Conservation (phyloP, 2,797 vertebrate species). For the Sebastes diploproa region DNA sequence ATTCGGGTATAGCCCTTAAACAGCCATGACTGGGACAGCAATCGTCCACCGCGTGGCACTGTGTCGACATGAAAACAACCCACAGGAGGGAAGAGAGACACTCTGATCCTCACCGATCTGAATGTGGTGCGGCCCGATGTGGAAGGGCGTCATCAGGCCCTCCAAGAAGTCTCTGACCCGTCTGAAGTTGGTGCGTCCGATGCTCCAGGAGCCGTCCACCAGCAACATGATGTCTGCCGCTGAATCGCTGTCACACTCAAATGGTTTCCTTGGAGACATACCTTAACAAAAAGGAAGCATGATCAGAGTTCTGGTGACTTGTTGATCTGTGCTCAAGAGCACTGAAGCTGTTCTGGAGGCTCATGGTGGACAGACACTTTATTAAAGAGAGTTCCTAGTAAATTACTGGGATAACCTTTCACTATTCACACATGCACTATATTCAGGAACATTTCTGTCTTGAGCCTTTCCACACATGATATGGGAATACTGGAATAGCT, state of each 20-base stretch:
- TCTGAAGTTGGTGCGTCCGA: slow-evolving; percentile 91
- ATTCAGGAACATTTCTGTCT: neutral
- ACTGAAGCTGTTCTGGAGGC: neutral
- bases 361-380: neutral
- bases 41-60: neutral
- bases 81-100: neutral
- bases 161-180: slow-evolving; percentile 92
- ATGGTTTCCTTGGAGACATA: slow-evolving; percentile 75
- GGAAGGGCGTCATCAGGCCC: slow-evolving; percentile 87
- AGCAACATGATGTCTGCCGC: slow-evolving; percentile 86
- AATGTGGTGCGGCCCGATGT: slow-evolving; percentile 84
- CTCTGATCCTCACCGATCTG: slow-evolving; percentile 87
- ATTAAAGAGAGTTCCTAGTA: neutral
- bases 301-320: neutral
- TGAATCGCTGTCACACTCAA: slow-evolving; percentile 80
- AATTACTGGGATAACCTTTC: neutral
- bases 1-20: no score
- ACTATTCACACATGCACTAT: neutral
- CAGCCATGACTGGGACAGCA: neutral
- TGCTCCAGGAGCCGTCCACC: slow-evolving; percentile 97
- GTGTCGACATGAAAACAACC: neutral
- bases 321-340: neutral
- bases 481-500: neutral
- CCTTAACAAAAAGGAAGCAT: slow-evolving; percentile 28
- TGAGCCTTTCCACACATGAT: neutral